Evolutionary conservation across 35 echinoderm and acorn worm species (phyloP), one percentile per base, ranked within the genome.

Genomic region (Heliocidaris tuberculata): DNA sequence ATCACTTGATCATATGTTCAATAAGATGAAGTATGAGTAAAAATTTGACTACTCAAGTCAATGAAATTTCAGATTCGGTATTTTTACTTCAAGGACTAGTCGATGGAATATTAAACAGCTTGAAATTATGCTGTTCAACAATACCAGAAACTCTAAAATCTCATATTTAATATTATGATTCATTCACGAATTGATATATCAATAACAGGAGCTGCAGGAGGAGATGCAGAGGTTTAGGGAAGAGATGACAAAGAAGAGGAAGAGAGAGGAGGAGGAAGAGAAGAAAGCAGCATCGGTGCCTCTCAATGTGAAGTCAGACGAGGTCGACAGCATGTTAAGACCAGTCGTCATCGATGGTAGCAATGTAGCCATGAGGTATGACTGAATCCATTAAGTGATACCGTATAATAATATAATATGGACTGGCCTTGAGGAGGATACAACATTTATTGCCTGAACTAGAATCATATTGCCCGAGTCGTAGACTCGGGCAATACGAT

Each of bases 301-400:
- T 85, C 19, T 86, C 15, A 59, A 86, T 93, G 35, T 29, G 47
- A 88, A 88, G 31, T 19, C 85, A 8, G 65, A 78, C 50, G 65
- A 50, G 27, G 78, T 60, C 10, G 95, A 48, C 50, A 90, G 95
- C 65, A 32, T 90, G 27, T 93, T 97, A 12, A 49, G 96, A 48
- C 96, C 96, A 16, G 85, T 97, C 27, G 96, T 97, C 49, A 97
- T 97, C 27, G 96, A 97, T 54, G 96, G 92, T 6, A 97, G 94
- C 49, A 97, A 97, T 92, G 94, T 97, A 31, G 96, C 96, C 21
- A 97, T 97, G 96, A 35, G 85, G 96, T 97, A 86, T 89, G 96
- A 54, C 35, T n/a, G 6, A 12, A 92, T 65, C 7, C 48, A 19
- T 85, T n/a, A n/a, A n/a, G n/a, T n/a, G n/a, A n/a, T n/a, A n/a